Conservation (phyloP, 2,113 vertebrate genomes). For the Leuciscus idus region DNA sequence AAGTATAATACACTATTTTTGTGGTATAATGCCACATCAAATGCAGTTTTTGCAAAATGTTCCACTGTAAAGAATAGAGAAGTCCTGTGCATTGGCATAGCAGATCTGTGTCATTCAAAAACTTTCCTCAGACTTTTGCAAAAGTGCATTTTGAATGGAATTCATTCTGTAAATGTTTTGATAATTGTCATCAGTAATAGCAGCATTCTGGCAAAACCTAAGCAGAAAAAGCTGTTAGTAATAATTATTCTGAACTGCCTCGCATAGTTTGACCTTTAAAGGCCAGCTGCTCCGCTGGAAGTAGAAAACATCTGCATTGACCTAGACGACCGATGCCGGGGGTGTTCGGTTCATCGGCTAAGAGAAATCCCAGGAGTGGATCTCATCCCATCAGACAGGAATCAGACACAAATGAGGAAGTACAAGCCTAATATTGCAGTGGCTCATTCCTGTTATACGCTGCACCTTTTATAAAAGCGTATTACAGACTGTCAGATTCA, state of each 20-base stretch:
- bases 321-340: background rate
- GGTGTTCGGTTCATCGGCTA: background rate
- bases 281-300: background rate
- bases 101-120: background rate
- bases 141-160: background rate
- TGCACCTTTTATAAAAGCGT: background rate
- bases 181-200: conserved; percentile 10
- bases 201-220: background rate
- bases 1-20: background rate
- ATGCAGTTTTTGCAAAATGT: background rate
- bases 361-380: background rate
- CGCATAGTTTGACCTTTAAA: conserved; percentile 19
- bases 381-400: background rate
- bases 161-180: background rate
- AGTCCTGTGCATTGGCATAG: background rate
- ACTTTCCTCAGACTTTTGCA: background rate
- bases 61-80: background rate
- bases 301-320: conserved; percentile 3
- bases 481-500: background rate
- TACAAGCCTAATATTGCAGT: background rate
- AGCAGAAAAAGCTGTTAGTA: background rate
- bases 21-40: background rate
- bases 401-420: background rate
- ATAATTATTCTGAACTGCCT: conserved; percentile 11
- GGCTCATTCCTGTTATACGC: background rate